phyloP scores from a whole-genome alignment of 2,888 invertebrate genomes.

The Lycaena phlaeas region DNA sequence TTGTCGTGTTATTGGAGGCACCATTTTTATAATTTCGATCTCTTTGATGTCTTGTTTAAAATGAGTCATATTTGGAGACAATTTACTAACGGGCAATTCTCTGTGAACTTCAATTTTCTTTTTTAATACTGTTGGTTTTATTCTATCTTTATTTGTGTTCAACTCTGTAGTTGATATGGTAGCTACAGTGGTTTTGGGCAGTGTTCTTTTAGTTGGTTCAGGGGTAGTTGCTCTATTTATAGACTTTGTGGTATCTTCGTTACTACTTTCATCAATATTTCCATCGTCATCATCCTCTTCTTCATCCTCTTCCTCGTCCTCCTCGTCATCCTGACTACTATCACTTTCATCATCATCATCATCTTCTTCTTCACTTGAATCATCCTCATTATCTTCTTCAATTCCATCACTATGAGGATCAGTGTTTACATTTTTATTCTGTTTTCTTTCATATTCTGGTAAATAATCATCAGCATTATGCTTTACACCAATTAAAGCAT shows the following conservation, averaged over 20 bases:
- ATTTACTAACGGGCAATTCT: slow-evolving; percentile 46
- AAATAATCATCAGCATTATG: slow-evolving; percentile 52
- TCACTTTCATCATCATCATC: slow-evolving; percentile 24
- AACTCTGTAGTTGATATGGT: slow-evolving; percentile 37
- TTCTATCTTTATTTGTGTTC: slow-evolving; percentile 26
- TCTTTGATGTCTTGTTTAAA: slow-evolving; percentile 60
- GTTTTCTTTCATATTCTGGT: slow-evolving; percentile 49
- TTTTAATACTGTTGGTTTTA: slow-evolving; percentile 40
- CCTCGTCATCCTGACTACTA: slow-evolving; percentile 23
- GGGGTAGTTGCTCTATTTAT: slow-evolving; percentile 32
- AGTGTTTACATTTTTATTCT: slow-evolving; percentile 22
- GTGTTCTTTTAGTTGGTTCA: slow-evolving; percentile 43
- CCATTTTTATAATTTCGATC: slow-evolving; percentile 56
- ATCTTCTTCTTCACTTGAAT: slow-evolving; percentile 23
- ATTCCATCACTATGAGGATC: slow-evolving; percentile 24
- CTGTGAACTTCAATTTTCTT: slow-evolving; percentile 59
- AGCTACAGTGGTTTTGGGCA: slow-evolving; percentile 43
- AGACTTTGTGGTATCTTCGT: slow-evolving; percentile 12
- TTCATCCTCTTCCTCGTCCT: slow-evolving; percentile 21
- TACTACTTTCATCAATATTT: slow-evolving; percentile 11
- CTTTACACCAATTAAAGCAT: slow-evolving; percentile 49
- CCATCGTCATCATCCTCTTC: slow-evolving; percentile 19
- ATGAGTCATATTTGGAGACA: slow-evolving; percentile 45
- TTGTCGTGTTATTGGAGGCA: slow-evolving; percentile 28
- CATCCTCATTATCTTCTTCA: slow-evolving; percentile 25